Evolutionary conservation across 2,113 vertebrate genomes (phyloP), one percentile per base, ranked within the genome.

Genomic region (Cyprinus carpio): DNA sequence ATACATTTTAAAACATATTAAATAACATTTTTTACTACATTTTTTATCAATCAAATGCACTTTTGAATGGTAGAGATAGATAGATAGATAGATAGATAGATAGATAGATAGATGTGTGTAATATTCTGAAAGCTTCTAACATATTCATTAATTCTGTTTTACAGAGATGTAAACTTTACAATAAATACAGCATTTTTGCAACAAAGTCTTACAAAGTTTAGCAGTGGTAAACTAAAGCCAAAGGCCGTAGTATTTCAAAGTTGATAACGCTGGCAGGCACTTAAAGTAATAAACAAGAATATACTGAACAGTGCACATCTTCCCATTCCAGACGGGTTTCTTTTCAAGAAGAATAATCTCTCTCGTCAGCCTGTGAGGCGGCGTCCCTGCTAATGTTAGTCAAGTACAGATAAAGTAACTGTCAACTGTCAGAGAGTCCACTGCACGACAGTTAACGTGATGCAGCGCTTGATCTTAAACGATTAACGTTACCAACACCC

Each of bases 381-480:
- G 23, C n/a, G 71, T 46, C 71, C 71, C 13, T 46, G 23, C 71
- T 4, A 54, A 20, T 2, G 1, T 20, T 6, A 34, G 49, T 3
- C 20, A 5, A 37, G 13, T 13, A 46, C 37, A 80, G 34, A 80
- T 46, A 64, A 64, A 79, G 58, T 27, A 64, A 3, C 78, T 65
- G 78, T 29, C 78, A 80, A 29, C 78, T 40, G 78, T 64, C 78
- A 80, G 16, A 60, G 6, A 60, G n/a, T 46, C 58, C 4, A 46
- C 37, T 29, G 16, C 64, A 80, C 13, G n/a, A 80, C 12, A 0
- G 56, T 60, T 37, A 37, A 78, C 76, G 31, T 60, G 31, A 79
- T 46, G 4, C 54, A 40, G 34, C 11, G 7, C 76, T 23, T 40
- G 0, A 58, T 79, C 3, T n/a, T n/a, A 62, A 60, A 79, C 15